A percentile compares a stretch with the other conserved stretches of the same genome.
These are phyloP conservation scores for Ellobius talpinus DNA, from an alignment of 2,113 vertebrate genomes.

Conservation along the genomic window DNA sequence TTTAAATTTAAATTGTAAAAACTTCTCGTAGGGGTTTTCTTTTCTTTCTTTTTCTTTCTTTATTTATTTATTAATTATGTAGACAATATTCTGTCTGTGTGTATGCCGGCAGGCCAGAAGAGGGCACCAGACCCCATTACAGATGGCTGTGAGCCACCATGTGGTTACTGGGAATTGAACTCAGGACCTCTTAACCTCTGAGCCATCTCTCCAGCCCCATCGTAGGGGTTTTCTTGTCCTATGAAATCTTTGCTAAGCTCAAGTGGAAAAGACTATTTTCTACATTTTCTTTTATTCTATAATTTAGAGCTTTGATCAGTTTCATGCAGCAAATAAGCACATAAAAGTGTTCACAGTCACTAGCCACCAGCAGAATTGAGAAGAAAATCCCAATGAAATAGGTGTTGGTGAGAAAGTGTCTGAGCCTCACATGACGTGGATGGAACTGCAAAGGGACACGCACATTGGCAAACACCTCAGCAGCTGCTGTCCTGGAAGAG, in stretches of 20 bases:
- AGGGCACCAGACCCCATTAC: no score
- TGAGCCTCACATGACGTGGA: background rate
- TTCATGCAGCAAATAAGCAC: constrained; percentile 24
- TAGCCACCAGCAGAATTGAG: background rate
- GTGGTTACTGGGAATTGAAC: no score
- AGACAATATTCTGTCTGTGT: no score
- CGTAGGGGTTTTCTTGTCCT: background rate
- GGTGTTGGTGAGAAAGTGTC: background rate
- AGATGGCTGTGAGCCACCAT: no score
- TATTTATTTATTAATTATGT: no score
- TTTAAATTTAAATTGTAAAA: background rate
- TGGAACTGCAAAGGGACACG: background rate
- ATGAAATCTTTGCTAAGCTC: background rate
- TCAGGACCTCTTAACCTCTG: no score
- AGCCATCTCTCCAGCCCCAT: no score
- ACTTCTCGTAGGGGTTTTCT: background rate
- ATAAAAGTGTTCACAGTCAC: background rate
- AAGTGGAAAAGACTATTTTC: background rate
- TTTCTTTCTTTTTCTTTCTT: no score
- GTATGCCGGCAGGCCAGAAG: no score
- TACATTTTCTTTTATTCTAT: background rate
- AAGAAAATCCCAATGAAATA: background rate
- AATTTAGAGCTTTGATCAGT: background rate
- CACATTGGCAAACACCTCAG: background rate
- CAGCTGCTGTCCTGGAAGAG: background rate